A percentile compares a stretch with the other conserved stretches of the same genome.
Evolutionary conservation across 2,113 vertebrate species (phyloP).

Genomic region (Ahaetulla prasina): DNA sequence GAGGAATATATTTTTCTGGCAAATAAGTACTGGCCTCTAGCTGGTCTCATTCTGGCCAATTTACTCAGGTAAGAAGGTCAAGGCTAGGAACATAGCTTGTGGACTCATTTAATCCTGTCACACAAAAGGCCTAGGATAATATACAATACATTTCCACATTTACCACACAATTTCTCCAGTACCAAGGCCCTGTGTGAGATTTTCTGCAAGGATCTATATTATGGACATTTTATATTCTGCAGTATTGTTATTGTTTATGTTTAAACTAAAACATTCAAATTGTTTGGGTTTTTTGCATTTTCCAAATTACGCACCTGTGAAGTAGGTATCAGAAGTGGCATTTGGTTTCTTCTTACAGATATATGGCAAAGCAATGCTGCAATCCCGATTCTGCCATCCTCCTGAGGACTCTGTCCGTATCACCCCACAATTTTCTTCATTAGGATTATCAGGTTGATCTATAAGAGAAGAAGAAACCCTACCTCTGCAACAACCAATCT

Average conservation of each 20-base stretch:
- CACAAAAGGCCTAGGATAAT: neutral
- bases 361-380: constrained; percentile 85
- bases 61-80: neutral
- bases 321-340: constrained; percentile 73
- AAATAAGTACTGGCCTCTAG: neutral
- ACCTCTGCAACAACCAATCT: neutral
- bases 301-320: constrained; percentile 63
- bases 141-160: neutral
- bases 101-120: neutral
- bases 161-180: neutral
- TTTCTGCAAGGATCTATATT: neutral
- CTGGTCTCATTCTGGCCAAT: neutral
- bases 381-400: constrained; percentile 91
- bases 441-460: constrained; percentile 89
- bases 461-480: constrained; percentile 3
- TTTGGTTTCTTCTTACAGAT: constrained; percentile 95
- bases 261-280: neutral
- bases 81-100: neutral
- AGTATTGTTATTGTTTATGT: neutral
- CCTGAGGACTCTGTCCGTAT: constrained; percentile 89
- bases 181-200: neutral
- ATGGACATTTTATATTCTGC: neutral
- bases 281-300: neutral
- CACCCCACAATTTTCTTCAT: constrained; percentile 90
- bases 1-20: neutral